Conservation (phyloP, 2,888 invertebrate species). For the Heliconius hortense region DNA sequence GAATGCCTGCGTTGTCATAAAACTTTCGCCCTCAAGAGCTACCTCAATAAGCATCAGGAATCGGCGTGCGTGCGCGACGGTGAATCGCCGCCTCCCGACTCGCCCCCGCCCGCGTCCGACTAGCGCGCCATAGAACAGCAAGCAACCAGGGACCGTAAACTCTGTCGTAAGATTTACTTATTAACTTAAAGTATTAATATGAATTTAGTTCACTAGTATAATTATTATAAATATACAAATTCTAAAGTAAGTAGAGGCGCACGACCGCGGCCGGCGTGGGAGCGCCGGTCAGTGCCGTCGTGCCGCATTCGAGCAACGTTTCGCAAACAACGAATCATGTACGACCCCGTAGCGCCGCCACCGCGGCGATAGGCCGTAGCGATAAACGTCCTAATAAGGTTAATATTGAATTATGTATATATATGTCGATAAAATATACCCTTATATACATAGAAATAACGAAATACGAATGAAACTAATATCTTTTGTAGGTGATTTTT, state of each 20-base stretch:
- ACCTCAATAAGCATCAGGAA: conserved; percentile 97
- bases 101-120: conserved; percentile 53
- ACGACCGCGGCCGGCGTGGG: conserved; percentile 39
- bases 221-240: conserved; percentile 72
- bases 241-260: conserved; percentile 58
- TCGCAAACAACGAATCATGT: conserved; percentile 82
- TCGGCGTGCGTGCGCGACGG: conserved; percentile 93
- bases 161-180: conserved; percentile 66
- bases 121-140: conserved; percentile 49
- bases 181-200: conserved; percentile 79
- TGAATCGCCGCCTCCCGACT: conserved; percentile 60
- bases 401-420: conserved; percentile 70
- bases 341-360: conserved; percentile 75
- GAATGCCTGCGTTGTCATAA: conserved; percentile 95
- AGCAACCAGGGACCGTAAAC: conserved; percentile 75
- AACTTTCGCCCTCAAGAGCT: conserved; percentile 96
- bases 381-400: conserved; percentile 73
- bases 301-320: conserved; percentile 77
- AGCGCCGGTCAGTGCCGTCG: conserved; percentile 54
- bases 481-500: conserved; percentile 83
- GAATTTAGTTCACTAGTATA: conserved; percentile 78
- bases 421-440: conserved; percentile 79
- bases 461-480: conserved; percentile 81
- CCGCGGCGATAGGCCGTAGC: conserved; percentile 68
- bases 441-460: conserved; percentile 79